Evolutionary conservation across 2,113 vertebrate species (phyloP).

Genomic region (Hypomesus transpacificus): DNA sequence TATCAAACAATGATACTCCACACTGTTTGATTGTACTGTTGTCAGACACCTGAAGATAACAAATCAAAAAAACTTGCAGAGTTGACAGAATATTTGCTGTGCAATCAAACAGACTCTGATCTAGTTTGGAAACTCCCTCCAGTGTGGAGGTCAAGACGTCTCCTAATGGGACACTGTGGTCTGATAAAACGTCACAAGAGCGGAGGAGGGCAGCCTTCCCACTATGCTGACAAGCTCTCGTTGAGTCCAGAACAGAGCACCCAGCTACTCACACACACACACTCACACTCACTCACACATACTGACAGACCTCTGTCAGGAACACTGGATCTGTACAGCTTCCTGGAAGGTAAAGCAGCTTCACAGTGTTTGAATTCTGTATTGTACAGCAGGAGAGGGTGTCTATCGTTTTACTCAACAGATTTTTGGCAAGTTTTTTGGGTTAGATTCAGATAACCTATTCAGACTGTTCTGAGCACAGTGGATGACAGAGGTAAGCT

Average conservation of each 20-base stretch:
- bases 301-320: constrained; percentile 35
- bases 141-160: constrained; percentile 18
- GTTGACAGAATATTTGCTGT: too few species aligned
- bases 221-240: constrained; percentile 11
- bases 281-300: constrained; percentile 28
- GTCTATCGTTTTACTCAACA: not conserved
- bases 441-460: constrained; percentile 16
- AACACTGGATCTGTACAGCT: constrained; percentile 55
- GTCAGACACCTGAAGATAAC: too few species aligned
- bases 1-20: too few species aligned
- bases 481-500: not conserved
- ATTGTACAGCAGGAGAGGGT: not conserved
- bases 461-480: constrained; percentile 1
- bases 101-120: constrained; percentile 6
- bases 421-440: not conserved
- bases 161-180: constrained; percentile 48
- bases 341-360: constrained; percentile 46
- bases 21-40: too few species aligned
- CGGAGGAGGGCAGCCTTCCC: constrained; percentile 33
- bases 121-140: constrained; percentile 54
- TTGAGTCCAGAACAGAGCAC: not conserved
- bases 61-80: too few species aligned
- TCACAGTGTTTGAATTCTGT: not conserved
- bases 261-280: not conserved
- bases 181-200: constrained; percentile 67